Conservation (phyloP, 1,140 invertebrate species). For the Drosophila willistoni region DNA sequence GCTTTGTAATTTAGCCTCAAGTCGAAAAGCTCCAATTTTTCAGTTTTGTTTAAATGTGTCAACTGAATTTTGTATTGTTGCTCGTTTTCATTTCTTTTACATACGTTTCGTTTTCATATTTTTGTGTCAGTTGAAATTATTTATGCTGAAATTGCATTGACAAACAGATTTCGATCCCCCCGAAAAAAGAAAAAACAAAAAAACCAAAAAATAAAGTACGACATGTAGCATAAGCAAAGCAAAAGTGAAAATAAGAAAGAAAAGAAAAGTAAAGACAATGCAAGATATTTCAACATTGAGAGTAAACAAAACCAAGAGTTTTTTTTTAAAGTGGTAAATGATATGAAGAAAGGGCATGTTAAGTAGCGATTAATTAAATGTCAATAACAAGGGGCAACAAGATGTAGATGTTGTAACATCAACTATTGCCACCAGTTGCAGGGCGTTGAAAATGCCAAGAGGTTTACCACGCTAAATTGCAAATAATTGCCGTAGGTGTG, state of each 20-base stretch:
- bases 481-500: conserved; percentile 66
- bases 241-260: conserved; percentile 30
- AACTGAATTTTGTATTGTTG: conserved; percentile 44
- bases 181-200: background rate
- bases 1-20: conserved; percentile 18
- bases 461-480: conserved; percentile 61
- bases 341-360: conserved; percentile 36
- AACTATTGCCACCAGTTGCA: conserved; percentile 35
- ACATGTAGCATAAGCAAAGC: conserved; percentile 23
- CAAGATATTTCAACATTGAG: conserved; percentile 64
- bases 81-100: conserved; percentile 14
- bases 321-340: background rate
- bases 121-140: conserved; percentile 65
- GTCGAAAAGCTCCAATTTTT: conserved; percentile 45
- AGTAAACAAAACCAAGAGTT: conserved; percentile 40
- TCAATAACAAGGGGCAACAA: conserved; percentile 58
- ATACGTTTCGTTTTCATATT: conserved; percentile 48
- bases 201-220: conserved; percentile 26
- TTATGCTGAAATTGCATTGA: conserved; percentile 75
- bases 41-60: conserved; percentile 55
- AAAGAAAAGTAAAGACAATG: conserved; percentile 38
- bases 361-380: conserved; percentile 72
- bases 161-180: conserved; percentile 19
- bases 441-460: conserved; percentile 41
- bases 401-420: conserved; percentile 33